These are phyloP conservation scores for Furcula furcula DNA, from an alignment of 2,888 invertebrate species.

Conservation along the genomic window DNA sequence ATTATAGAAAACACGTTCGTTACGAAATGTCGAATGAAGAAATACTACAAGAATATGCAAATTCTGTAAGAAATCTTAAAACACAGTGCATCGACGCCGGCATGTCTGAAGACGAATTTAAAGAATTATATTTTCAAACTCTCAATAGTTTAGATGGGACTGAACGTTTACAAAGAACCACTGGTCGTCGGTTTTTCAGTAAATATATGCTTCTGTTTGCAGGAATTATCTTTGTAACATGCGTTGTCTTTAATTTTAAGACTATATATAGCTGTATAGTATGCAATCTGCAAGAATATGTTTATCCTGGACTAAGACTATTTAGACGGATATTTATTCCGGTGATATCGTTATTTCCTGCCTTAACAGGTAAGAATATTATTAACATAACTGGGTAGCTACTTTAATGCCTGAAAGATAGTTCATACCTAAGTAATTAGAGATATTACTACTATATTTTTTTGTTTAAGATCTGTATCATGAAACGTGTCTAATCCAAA, in stretches of 20 bases:
- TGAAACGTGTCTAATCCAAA: slow-evolving; percentile 91
- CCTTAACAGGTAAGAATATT: slow-evolving; percentile 86
- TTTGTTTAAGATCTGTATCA: slow-evolving; percentile 87
- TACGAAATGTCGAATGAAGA: slow-evolving; percentile 45
- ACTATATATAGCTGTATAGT: slow-evolving; percentile 84
- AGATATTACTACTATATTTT: too few species aligned
- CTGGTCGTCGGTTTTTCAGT: slow-evolving; percentile 4
- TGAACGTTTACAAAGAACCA: slow-evolving; percentile 4
- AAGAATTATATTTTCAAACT: slow-evolving; percentile 76
- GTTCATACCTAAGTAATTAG: too few species aligned
- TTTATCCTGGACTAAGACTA: slow-evolving; percentile 90
- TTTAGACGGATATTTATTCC: slow-evolving; percentile 89
- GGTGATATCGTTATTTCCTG: slow-evolving; percentile 87
- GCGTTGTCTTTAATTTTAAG: slow-evolving; percentile 78
- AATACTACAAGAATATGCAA: slow-evolving; percentile 62
- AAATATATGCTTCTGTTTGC: slow-evolving; percentile 27
- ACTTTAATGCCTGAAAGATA: too few species aligned
- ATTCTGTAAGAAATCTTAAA: slow-evolving; percentile 81
- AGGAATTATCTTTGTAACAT: slow-evolving; percentile 31
- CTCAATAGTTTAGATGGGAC: slow-evolving; percentile 58
- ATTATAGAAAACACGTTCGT: too few species aligned
- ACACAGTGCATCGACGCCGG: slow-evolving; percentile 81
- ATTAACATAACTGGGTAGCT: too few species aligned
- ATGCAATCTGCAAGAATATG: slow-evolving; percentile 88
- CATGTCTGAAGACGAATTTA: slow-evolving; percentile 83